These are phyloP conservation scores for Tetragonisca angustula DNA, from an alignment of 2,888 invertebrate genomes.

Conservation along the genomic window DNA sequence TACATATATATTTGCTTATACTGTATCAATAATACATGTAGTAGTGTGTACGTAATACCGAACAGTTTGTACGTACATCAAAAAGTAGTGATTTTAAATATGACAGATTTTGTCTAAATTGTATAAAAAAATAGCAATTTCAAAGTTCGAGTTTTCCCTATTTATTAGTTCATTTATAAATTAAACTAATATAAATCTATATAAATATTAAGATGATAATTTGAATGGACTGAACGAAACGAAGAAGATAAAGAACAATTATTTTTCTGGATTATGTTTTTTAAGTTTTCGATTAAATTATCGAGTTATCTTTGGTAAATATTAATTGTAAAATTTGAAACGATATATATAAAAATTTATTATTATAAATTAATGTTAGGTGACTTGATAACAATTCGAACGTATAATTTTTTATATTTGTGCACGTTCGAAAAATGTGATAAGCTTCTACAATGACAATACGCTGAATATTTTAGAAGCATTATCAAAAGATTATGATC, in stretches of 20 bases:
- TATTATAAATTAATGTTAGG: not conserved
- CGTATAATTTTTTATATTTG: slow-evolving; percentile 60
- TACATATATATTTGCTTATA: slow-evolving; percentile 6
- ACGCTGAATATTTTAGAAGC: slow-evolving; percentile 2
- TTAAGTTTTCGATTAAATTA: not conserved
- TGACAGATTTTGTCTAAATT: not conserved
- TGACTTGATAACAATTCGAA: slow-evolving; percentile 56
- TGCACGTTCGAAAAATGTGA: slow-evolving; percentile 66
- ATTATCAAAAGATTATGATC: slow-evolving; percentile 33
- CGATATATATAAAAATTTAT: not conserved
- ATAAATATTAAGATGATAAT: not conserved
- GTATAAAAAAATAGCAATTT: not conserved
- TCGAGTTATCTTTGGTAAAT: not conserved
- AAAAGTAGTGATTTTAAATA: slow-evolving; percentile 13
- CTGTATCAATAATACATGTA: slow-evolving; percentile 13
- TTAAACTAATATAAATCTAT: not conserved
- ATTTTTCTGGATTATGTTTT: not conserved
- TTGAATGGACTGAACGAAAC: not conserved
- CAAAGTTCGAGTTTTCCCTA: not conserved
- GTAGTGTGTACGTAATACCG: slow-evolving; percentile 47
- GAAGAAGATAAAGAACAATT: not conserved
- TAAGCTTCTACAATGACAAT: not conserved
- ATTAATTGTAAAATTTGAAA: not conserved
- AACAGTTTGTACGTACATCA: slow-evolving; percentile 45
- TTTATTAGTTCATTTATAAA: not conserved